These are phyloP conservation scores for Lagorchestes hirsutus DNA, from an alignment of 2,797 vertebrate genomes.

Conservation along the genomic window DNA sequence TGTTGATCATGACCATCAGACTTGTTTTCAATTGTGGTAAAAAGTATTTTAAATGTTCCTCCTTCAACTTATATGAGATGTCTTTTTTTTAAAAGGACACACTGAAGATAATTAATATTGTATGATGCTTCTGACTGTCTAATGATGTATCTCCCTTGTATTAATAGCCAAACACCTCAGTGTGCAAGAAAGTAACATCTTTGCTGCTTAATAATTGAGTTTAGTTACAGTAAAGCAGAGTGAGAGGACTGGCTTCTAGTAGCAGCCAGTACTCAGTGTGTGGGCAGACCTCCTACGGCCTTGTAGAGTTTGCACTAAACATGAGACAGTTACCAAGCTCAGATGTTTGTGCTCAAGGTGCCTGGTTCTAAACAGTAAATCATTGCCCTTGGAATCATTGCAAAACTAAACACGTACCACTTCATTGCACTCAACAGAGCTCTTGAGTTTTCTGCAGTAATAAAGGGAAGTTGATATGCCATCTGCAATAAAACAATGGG, in stretches of 20 bases:
- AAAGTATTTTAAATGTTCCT: conserved; percentile 23
- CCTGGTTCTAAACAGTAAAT: conserved; percentile 69
- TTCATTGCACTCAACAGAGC: conserved; percentile 84
- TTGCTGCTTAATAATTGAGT: not conserved
- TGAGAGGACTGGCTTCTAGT: not conserved
- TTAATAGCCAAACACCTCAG: not conserved
- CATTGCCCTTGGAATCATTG: conserved; percentile 77
- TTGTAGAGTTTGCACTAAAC: conserved; percentile 60
- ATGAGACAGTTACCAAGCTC: conserved; percentile 67
- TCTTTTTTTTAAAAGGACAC: conserved; percentile 43
- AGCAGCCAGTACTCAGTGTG: conserved; percentile 45
- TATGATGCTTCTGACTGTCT: conserved; percentile 5
- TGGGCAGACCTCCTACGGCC: conserved; percentile 49
- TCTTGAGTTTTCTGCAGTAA: conserved; percentile 83
- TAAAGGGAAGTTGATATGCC: conserved; percentile 83
- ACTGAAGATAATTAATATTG: not conserved
- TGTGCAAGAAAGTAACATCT: fast-evolving
- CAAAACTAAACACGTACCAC: conserved; percentile 73
- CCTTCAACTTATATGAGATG: not conserved
- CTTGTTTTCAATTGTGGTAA: conserved; percentile 31
- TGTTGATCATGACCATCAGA: not conserved
- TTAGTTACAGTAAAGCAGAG: not conserved
- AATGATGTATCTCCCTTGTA: conserved; percentile 29
- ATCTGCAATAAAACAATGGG: conserved; percentile 83
- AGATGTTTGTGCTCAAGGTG: conserved; percentile 62